A percentile compares a stretch with the other conserved stretches of the same genome.
These are phyloP conservation scores for Arrhopalites spinosus DNA, from an alignment of 2,888 invertebrate genomes.

Conservation along the genomic window DNA sequence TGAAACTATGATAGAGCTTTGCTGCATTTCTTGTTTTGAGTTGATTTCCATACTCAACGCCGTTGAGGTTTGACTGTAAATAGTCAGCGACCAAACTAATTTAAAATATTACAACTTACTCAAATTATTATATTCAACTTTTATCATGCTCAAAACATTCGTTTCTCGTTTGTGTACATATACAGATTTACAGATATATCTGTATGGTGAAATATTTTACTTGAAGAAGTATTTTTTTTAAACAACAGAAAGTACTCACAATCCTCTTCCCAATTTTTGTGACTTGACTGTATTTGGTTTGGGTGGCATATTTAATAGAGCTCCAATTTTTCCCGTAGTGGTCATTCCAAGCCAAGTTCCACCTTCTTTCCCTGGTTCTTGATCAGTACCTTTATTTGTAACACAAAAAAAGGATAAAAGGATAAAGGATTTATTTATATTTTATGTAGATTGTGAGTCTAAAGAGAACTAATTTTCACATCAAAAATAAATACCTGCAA, in stretches of 20 bases:
- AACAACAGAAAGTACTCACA: conserved; percentile 61
- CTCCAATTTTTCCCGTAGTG: conserved; percentile 67
- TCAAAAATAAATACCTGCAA: conserved; percentile 66
- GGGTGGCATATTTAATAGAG: conserved; percentile 73
- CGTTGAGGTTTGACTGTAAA: conserved; percentile 5
- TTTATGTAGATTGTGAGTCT: not conserved
- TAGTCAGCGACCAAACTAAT: conserved; percentile 27
- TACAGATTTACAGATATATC: too few species aligned
- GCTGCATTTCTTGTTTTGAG: conserved; percentile 21
- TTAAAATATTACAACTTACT: not conserved
- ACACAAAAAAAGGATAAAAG: not conserved
- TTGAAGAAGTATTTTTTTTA: conserved; percentile 1
- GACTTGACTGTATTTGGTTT: conserved; percentile 57
- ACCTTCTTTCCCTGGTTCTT: conserved; percentile 73
- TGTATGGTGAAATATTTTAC: too few species aligned
- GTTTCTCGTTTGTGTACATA: too few species aligned
- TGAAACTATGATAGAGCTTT: conserved; percentile 22
- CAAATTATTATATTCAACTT: too few species aligned
- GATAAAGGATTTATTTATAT: not conserved
- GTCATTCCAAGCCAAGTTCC: conserved; percentile 82
- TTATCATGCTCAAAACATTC: not conserved
- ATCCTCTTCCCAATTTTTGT: conserved; percentile 68
- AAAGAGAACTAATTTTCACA: not conserved
- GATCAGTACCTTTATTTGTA: conserved; percentile 70
- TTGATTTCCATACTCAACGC: conserved; percentile 51